Evolutionary conservation across 2,797 vertebrate genomes (phyloP).

Genomic region (Platalea minor): DNA sequence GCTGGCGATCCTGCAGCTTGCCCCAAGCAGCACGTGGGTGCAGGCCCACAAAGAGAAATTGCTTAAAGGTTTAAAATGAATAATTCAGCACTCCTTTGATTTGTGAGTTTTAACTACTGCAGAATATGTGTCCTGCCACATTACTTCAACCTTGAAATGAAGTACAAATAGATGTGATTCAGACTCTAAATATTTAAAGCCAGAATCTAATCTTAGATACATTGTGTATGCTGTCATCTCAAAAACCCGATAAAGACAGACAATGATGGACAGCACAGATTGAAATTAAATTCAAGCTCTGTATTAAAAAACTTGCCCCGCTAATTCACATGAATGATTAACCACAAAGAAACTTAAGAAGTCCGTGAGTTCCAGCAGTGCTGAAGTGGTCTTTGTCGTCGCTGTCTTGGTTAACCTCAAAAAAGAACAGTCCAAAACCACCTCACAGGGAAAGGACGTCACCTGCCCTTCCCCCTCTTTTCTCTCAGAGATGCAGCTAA

Average conservation of each 20-base stretch:
- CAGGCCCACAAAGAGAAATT: not conserved
- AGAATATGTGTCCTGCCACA: not conserved
- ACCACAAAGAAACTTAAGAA: not conserved
- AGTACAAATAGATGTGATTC: slow-evolving; percentile 41
- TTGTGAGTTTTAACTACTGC: slow-evolving; percentile 8
- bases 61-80: not conserved
- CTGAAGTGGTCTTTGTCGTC: not conserved
- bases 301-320: slow-evolving; percentile 4
- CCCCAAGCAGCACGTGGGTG: not conserved
- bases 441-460: not conserved
- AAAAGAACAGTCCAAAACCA: not conserved
- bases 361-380: not conserved
- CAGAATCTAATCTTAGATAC: slow-evolving; percentile 54
- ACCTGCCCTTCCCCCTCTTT: not conserved
- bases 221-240: slow-evolving; percentile 42
- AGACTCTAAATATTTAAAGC: slow-evolving; percentile 60
- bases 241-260: not conserved
- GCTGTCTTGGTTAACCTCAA: not conserved
- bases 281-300: slow-evolving; percentile 34
- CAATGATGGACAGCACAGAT: slow-evolving; percentile 24
- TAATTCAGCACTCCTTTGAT: slow-evolving; percentile 20
- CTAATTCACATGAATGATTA: slow-evolving; percentile 55
- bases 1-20: not conserved
- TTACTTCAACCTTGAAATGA: slow-evolving; percentile 45
- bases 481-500: not conserved